Conservation (phyloP, 2,113 vertebrate species). For the Narcine bancroftii region DNA sequence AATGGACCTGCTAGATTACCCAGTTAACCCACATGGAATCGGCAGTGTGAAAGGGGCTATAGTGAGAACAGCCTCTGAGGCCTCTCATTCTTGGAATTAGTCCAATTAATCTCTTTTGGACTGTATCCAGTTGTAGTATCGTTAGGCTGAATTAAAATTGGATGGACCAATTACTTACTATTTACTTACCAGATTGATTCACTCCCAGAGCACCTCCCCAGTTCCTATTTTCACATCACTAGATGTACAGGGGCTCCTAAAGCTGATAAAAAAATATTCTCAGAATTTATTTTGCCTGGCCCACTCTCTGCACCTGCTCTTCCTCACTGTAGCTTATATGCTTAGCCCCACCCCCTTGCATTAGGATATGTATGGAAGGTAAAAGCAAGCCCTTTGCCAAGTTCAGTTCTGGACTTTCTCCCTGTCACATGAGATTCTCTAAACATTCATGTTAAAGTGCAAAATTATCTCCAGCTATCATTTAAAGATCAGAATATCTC, state of each 20-base stretch:
- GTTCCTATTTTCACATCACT: neutral
- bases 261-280: neutral
- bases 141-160: too few relatives aligned
- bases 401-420: neutral
- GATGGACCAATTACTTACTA: neutral
- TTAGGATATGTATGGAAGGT: too few relatives aligned
- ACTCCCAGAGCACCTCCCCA: neutral
- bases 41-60: too few relatives aligned
- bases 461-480: neutral
- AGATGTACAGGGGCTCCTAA: neutral
- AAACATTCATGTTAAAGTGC: neutral
- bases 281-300: too few relatives aligned
- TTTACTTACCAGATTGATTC: neutral
- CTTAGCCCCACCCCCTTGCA: too few relatives aligned
- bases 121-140: too few relatives aligned
- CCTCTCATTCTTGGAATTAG: too few relatives aligned
- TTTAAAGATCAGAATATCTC: neutral
- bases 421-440: neutral
- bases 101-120: too few relatives aligned
- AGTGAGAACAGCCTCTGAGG: too few relatives aligned
- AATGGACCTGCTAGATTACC: too few relatives aligned
- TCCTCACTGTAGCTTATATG: too few relatives aligned
- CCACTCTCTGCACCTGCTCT: neutral
- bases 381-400: neutral
- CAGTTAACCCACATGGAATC: too few relatives aligned